phyloP scores from a whole-genome alignment of 2,888 invertebrate genomes.

The Aromia moschata region DNA sequence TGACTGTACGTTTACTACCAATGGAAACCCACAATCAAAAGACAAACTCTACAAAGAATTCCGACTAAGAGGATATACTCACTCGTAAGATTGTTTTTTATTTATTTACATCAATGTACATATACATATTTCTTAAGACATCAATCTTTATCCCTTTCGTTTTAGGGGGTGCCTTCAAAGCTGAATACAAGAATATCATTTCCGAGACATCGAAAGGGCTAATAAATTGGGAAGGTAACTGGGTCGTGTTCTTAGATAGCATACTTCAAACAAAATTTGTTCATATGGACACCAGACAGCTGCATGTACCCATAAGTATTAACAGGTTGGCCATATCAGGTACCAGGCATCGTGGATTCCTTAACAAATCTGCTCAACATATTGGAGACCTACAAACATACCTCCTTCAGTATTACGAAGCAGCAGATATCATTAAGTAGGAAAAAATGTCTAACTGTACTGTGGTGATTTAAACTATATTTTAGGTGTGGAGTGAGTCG shows the following conservation, averaged over 20 bases:
- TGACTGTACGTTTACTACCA: no score
- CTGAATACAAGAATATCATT: no score
- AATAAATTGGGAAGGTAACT: conserved; percentile 66
- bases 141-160: no score
- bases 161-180: conserved; percentile 43
- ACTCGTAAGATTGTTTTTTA: no score
- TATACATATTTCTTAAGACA: no score
- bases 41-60: conserved; percentile 77
- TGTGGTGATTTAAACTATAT: no score
- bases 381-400: no score
- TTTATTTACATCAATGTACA: no score
- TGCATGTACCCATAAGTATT: conserved; percentile 74
- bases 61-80: conserved; percentile 73
- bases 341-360: background rate
- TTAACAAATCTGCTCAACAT: background rate
- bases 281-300: conserved; percentile 70
- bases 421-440: background rate
- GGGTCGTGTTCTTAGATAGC: conserved; percentile 88
- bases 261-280: conserved; percentile 81
- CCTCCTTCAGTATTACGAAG: background rate
- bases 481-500: conserved; percentile 75
- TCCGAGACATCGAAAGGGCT: conserved; percentile 32
- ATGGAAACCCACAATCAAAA: conserved; percentile 56
- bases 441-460: no score
- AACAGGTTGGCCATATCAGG: conserved; percentile 27